Percentiles rank a stretch among this genome's conserved stretches.
These are phyloP conservation scores for Odontomyia ornata DNA, from an alignment of 2,888 invertebrate genomes.

Conservation along the genomic window DNA sequence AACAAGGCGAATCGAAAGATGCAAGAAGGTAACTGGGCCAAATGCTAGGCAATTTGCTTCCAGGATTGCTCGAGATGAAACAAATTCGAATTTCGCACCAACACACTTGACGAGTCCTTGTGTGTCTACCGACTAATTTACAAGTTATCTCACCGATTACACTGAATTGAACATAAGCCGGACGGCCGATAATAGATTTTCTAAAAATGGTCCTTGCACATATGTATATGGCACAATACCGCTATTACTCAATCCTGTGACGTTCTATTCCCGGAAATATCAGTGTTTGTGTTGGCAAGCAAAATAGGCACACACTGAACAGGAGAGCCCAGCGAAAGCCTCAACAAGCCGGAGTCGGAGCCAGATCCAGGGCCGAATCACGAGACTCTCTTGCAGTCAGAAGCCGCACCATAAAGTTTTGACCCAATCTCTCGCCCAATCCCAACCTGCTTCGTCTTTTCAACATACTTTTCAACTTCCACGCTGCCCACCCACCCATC, in stretches of 20 bases:
- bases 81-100: neutral
- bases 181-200: neutral
- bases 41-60: constrained; percentile 14
- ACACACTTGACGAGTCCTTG: neutral
- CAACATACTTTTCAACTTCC: neutral
- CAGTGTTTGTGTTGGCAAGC: constrained; percentile 52
- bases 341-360: constrained; percentile 13
- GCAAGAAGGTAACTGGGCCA: constrained; percentile 40
- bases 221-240: constrained; percentile 1
- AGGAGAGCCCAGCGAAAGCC: constrained; percentile 39
- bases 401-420: neutral
- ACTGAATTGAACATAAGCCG: neutral
- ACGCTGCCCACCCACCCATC: neutral
- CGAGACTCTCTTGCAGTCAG: constrained; percentile 10
- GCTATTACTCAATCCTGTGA: constrained; percentile 21
- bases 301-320: constrained; percentile 38
- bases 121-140: neutral
- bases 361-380: constrained; percentile 26
- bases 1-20: constrained; percentile 3
- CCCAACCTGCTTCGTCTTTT: neutral
- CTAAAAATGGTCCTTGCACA: constrained; percentile 3
- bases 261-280: constrained; percentile 53
- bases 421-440: neutral
- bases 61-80: constrained; percentile 11
- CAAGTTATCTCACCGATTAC: neutral